Evolutionary conservation across 2,797 vertebrate species (phyloP).

Genomic region (Poeciliopsis gracilis): DNA sequence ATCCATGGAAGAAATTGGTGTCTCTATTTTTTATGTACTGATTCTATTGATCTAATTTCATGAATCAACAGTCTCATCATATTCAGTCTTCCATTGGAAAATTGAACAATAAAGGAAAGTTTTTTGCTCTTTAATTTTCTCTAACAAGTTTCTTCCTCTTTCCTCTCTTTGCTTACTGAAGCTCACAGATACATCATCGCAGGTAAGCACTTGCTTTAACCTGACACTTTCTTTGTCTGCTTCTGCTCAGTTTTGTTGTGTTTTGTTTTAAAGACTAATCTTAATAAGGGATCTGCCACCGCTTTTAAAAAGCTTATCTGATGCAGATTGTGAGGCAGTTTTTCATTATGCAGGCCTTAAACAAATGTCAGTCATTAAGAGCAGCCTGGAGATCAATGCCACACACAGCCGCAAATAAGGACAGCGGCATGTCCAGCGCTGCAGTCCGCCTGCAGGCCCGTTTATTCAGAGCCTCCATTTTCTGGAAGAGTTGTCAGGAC

Average conservation of each 20-base stretch:
- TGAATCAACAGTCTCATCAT: not conserved
- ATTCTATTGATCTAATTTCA: constrained; percentile 9
- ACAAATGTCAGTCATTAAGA: constrained; percentile 55
- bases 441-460: constrained; percentile 44
- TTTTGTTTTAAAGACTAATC: not conserved
- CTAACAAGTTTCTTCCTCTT: constrained; percentile 42
- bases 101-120: not conserved
- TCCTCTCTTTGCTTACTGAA: constrained; percentile 69
- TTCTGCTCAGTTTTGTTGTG: not conserved
- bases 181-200: constrained; percentile 80
- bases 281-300: not conserved
- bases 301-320: constrained; percentile 9
- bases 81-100: not conserved
- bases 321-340: constrained; percentile 1
- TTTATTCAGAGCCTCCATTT: constrained; percentile 38
- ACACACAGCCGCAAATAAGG: constrained; percentile 4
- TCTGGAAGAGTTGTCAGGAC: constrained; percentile 13
- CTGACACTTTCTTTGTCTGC: not conserved
- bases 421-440: not conserved
- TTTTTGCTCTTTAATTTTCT: constrained; percentile 25
- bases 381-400: constrained; percentile 38
- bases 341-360: constrained; percentile 38
- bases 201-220: constrained; percentile 74
- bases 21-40: not conserved
- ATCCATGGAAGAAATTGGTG: not conserved